A percentile compares a stretch with the other conserved stretches of the same genome.
phyloP scores from a whole-genome alignment of 92 coral and sea anemone genomes.

The Pocillopora meandrina region DNA sequence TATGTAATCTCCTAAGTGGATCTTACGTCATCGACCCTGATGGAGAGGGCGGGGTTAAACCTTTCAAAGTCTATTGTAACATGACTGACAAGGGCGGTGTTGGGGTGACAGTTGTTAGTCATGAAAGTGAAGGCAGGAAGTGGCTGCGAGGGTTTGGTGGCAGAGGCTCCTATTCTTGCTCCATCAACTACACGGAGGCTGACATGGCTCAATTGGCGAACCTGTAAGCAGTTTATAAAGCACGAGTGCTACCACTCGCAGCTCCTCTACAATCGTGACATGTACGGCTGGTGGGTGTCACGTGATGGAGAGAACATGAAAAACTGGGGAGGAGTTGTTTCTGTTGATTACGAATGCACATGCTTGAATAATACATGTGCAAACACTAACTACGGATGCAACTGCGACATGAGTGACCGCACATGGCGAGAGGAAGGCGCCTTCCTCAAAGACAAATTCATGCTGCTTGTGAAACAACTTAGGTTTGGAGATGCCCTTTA shows the following conservation, averaged over 20 bases:
- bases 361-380: constrained; percentile 44
- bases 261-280: not conserved
- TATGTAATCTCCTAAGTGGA: no score
- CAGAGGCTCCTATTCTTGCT: constrained; percentile 10
- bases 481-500: constrained; percentile 43
- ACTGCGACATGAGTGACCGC: constrained; percentile 19
- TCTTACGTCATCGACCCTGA: no score
- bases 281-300: no score
- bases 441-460: constrained; percentile 31
- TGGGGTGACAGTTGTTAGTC: constrained; percentile 56
- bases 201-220: not conserved
- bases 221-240: constrained; percentile 52
- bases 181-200: not conserved
- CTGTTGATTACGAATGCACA: constrained; percentile 45
- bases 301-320: no score
- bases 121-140: constrained; percentile 2
- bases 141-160: not conserved
- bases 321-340: not conserved
- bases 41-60: constrained; percentile 35
- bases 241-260: constrained; percentile 12
- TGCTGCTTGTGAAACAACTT: constrained; percentile 42
- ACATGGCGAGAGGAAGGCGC: constrained; percentile 47
- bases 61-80: not conserved
- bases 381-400: not conserved
- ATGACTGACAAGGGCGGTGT: constrained; percentile 32